A percentile compares a stretch with the other conserved stretches of the same genome.
Evolutionary conservation across 2,888 invertebrate species (phyloP).

Genomic region (Asteroscopus sphinx): DNA sequence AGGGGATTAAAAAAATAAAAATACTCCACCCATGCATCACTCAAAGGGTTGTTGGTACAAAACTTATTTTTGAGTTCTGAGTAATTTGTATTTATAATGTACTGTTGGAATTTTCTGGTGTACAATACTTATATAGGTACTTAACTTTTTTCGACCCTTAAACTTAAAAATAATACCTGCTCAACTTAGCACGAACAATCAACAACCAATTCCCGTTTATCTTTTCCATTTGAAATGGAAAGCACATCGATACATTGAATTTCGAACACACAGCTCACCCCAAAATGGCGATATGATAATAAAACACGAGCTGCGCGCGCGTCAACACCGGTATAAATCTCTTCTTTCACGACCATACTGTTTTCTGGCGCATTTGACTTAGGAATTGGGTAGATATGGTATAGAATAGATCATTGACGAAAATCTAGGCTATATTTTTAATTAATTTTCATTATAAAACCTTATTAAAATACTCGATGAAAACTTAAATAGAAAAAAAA

Average conservation of each 20-base stretch:
- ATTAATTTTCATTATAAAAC: too few species aligned
- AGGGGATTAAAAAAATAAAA: too few species aligned
- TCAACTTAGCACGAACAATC: constrained; percentile 2
- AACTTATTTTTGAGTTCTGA: too few species aligned
- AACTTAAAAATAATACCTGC: not conserved
- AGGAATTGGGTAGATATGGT: constrained; percentile 57
- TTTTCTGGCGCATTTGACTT: constrained; percentile 65
- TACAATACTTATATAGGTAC: too few species aligned
- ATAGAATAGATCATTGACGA: not conserved
- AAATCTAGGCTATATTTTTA: not conserved
- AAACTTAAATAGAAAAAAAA: not conserved
- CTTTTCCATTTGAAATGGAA: constrained; percentile 50
- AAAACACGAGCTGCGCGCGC: constrained; percentile 69
- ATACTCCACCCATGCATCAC: too few species aligned
- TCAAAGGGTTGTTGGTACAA: too few species aligned
- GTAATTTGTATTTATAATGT: too few species aligned
- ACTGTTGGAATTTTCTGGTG: too few species aligned
- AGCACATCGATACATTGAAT: constrained; percentile 50
- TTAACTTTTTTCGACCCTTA: too few species aligned
- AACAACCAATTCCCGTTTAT: constrained; percentile 30
- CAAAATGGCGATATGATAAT: constrained; percentile 74
- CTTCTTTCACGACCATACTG: constrained; percentile 74
- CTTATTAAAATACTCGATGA: not conserved
- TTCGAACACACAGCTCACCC: constrained; percentile 50
- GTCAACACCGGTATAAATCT: constrained; percentile 79